Percentiles rank a stretch among this genome's conserved stretches.
Evolutionary conservation across 2,113 vertebrate genomes (phyloP).

Genomic region (Hyperoodon ampullatus): DNA sequence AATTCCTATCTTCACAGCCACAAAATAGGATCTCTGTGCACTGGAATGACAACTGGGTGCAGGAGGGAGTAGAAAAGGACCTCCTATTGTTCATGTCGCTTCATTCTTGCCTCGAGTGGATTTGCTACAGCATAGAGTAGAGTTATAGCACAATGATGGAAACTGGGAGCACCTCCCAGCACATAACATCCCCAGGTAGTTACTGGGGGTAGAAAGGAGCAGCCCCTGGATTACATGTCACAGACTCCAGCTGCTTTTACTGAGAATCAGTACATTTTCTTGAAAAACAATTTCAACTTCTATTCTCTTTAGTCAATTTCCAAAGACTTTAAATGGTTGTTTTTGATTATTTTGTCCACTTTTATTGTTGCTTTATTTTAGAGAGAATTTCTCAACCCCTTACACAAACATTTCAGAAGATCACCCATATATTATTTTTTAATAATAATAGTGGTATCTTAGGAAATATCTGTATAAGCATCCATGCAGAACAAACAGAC

Average conservation of each 20-base stretch:
- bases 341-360: not conserved
- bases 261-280: not conserved
- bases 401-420: not conserved
- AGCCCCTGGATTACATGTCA: not conserved
- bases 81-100: not conserved
- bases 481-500: not conserved
- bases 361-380: not conserved
- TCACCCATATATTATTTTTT: not conserved
- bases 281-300: not conserved
- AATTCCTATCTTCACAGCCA: not conserved
- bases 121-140: not conserved
- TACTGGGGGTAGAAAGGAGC: not conserved
- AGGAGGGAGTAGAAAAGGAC: not conserved
- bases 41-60: fast-evolving
- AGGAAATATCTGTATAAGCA: not conserved
- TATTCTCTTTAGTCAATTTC: not conserved
- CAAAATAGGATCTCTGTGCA: not conserved
- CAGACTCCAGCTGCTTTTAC: not conserved
- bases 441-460: not conserved
- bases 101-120: not conserved
- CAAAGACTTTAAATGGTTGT: not conserved
- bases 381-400: not conserved
- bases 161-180: not conserved
- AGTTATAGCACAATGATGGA: fast-evolving
- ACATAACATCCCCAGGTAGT: not conserved